A percentile compares a stretch with the other conserved stretches of the same genome.
These are phyloP conservation scores for Diaphora mendica DNA, from an alignment of 2,888 invertebrate genomes.

Conservation along the genomic window DNA sequence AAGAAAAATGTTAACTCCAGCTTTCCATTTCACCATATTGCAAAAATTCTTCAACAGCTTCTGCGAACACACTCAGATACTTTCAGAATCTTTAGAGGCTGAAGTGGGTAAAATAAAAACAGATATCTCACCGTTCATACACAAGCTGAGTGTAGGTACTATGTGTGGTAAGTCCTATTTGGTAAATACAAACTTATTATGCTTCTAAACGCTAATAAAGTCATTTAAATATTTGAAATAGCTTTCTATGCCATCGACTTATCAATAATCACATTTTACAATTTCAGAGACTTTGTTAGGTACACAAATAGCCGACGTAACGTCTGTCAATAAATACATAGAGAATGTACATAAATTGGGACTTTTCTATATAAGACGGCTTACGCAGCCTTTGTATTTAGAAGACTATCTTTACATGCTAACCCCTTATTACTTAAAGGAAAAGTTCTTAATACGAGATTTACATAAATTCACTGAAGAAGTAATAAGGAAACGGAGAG, in stretches of 20 bases:
- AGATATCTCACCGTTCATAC: slow-evolving; percentile 79
- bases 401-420: slow-evolving; percentile 17
- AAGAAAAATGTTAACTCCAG: slow-evolving; percentile 77
- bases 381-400: slow-evolving; percentile 44
- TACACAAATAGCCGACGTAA: slow-evolving; percentile 67
- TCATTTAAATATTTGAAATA: background rate
- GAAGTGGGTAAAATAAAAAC: slow-evolving; percentile 52
- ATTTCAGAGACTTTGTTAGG: slow-evolving; percentile 85
- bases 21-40: slow-evolving; percentile 78
- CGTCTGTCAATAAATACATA: slow-evolving; percentile 75
- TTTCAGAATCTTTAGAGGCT: slow-evolving; percentile 44
- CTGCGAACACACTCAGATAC: slow-evolving; percentile 62
- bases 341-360: slow-evolving; percentile 43
- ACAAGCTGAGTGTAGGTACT: slow-evolving; percentile 59
- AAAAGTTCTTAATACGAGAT: slow-evolving; percentile 59
- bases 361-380: slow-evolving; percentile 32
- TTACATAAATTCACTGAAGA: slow-evolving; percentile 83
- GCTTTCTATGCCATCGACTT: background rate
- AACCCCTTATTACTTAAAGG: slow-evolving; percentile 22
- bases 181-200: background rate
- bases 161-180: slow-evolving; percentile 60
- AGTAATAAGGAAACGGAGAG: slow-evolving; percentile 76
- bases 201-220: background rate
- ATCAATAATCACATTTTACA: background rate
- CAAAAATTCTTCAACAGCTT: slow-evolving; percentile 69